A percentile compares a stretch with the other conserved stretches of the same genome.
These are phyloP conservation scores for Drosophila ochracea DNA, from an alignment of 2,888 invertebrate genomes.

Conservation along the genomic window DNA sequence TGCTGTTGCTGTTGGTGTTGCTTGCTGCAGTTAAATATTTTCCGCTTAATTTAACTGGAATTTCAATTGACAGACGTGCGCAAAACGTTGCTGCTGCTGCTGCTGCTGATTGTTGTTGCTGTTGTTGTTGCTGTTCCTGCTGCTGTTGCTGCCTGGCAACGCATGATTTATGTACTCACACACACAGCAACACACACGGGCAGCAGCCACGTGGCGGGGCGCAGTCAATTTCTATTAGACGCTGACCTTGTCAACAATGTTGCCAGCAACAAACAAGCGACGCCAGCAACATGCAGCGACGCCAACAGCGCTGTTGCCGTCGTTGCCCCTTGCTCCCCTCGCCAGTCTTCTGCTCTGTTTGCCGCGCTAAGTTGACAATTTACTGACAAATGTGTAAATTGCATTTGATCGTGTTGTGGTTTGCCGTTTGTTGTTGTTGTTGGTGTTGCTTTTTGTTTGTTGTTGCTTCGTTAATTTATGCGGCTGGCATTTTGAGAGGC, in stretches of 20 bases:
- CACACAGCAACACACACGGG: conserved; percentile 10
- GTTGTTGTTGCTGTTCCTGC: conserved; percentile 8
- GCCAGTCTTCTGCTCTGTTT: neutral
- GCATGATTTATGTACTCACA: conserved; percentile 77
- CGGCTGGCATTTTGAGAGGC: conserved; percentile 73
- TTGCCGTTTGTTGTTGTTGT: conserved; percentile 39
- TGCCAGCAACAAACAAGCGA: conserved; percentile 58
- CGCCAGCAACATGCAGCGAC: conserved; percentile 58
- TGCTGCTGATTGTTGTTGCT: conserved; percentile 11
- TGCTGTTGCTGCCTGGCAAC: conserved; percentile 38
- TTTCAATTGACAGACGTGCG: conserved; percentile 82
- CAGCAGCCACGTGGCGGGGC: conserved; percentile 48
- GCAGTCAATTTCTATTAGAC: conserved; percentile 75
- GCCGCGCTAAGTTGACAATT: conserved; percentile 81
- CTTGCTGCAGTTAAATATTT: conserved; percentile 79
- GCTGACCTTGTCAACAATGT: conserved; percentile 82
- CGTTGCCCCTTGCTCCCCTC: conserved; percentile 13
- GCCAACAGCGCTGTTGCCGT: conserved; percentile 30
- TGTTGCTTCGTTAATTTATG: conserved; percentile 71
- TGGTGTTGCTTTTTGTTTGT: conserved; percentile 29
- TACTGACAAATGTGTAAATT: conserved; percentile 82
- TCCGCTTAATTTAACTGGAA: conserved; percentile 84
- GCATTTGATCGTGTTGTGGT: conserved; percentile 67
- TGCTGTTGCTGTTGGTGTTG: conserved; percentile 11
- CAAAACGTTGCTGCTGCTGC: conserved; percentile 45